Evolutionary conservation across 2,888 invertebrate species (phyloP).

Genomic region (Abrostola tripartita): DNA sequence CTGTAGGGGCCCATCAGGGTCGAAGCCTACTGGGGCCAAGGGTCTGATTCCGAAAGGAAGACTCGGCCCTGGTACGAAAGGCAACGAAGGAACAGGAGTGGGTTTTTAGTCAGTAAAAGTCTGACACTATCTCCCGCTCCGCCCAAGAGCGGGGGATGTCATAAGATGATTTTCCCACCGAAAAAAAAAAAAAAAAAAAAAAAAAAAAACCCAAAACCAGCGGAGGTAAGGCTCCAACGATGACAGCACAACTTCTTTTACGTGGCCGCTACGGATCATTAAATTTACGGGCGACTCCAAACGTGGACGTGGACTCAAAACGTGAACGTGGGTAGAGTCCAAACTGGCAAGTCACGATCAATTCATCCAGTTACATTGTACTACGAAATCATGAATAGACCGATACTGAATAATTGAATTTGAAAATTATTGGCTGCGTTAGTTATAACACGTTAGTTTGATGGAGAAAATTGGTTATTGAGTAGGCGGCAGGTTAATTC

Average conservation of each 20-base stretch:
- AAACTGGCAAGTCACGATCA: slow-evolving; percentile 24
- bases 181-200: too few species aligned
- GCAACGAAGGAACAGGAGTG: too few species aligned
- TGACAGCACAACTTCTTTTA: slow-evolving; percentile 34
- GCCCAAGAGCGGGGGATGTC: too few species aligned
- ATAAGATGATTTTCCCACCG: too few species aligned
- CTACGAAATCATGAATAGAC: slow-evolving; percentile 5
- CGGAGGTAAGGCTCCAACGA: neutral
- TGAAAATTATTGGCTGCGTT: slow-evolving; percentile 10
- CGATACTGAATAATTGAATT: slow-evolving; percentile 18
- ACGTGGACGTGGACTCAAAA: too few species aligned
- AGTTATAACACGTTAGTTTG: neutral
- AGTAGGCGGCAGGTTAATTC: slow-evolving; percentile 29
- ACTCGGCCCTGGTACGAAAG: too few species aligned
- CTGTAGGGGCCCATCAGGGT: too few species aligned
- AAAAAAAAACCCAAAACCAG: too few species aligned
- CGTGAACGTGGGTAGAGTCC: slow-evolving; percentile 26
- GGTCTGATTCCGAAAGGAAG: too few species aligned
- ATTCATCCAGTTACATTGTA: slow-evolving; percentile 15
- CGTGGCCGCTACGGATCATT: slow-evolving; percentile 34
- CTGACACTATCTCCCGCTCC: too few species aligned
- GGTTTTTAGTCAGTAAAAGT: too few species aligned
- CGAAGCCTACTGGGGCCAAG: too few species aligned
- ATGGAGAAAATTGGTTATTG: slow-evolving; percentile 20
- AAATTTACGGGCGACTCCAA: slow-evolving; percentile 38